A percentile compares a stretch with the other conserved stretches of the same genome.
Evolutionary conservation across 1,140 invertebrate genomes (phyloP).

Genomic region (Drosophila pseudoobscura): DNA sequence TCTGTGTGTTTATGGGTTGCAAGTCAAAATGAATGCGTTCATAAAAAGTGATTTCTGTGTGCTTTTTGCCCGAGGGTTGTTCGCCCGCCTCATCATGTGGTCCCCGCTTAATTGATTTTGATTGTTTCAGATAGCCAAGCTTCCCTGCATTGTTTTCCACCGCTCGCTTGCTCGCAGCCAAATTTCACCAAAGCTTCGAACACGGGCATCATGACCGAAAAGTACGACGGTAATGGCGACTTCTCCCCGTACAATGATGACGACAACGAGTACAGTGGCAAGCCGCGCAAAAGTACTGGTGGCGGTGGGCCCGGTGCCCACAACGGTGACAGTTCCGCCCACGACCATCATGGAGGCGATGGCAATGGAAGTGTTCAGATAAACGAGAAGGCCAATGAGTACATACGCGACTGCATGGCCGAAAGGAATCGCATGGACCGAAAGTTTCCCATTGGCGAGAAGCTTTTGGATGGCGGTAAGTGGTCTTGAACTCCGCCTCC

Average conservation of each 20-base stretch:
- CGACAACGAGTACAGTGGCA: conserved; percentile 84
- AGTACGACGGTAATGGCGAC: conserved; percentile 81
- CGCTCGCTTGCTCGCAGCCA: conserved; percentile 2
- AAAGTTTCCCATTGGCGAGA: conserved; percentile 88
- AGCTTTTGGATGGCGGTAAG: conserved; percentile 89
- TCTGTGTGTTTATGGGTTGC: conserved; percentile 21
- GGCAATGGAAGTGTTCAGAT: conserved; percentile 68
- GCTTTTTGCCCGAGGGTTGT: neutral
- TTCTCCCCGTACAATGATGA: conserved; percentile 84
- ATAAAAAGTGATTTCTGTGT: no score
- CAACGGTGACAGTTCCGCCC: conserved; percentile 71
- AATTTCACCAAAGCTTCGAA: conserved; percentile 17
- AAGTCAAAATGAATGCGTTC: conserved; percentile 8
- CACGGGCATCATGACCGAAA: conserved; percentile 69
- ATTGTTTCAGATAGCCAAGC: conserved; percentile 11
- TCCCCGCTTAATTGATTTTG: conserved; percentile 36
- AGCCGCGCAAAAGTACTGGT: conserved; percentile 83
- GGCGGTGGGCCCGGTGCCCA: conserved; percentile 45
- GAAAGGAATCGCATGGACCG: conserved; percentile 90
- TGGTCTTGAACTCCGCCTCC: neutral
- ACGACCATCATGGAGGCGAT: conserved; percentile 82
- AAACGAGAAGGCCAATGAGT: conserved; percentile 89
- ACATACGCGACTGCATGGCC: conserved; percentile 89
- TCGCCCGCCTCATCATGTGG: neutral
- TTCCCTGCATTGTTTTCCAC: conserved; percentile 1